Evolutionary conservation across 2,888 invertebrate species (phyloP), one percentile per base, ranked within the genome.

Genomic region (Pyrrhia umbra): DNA sequence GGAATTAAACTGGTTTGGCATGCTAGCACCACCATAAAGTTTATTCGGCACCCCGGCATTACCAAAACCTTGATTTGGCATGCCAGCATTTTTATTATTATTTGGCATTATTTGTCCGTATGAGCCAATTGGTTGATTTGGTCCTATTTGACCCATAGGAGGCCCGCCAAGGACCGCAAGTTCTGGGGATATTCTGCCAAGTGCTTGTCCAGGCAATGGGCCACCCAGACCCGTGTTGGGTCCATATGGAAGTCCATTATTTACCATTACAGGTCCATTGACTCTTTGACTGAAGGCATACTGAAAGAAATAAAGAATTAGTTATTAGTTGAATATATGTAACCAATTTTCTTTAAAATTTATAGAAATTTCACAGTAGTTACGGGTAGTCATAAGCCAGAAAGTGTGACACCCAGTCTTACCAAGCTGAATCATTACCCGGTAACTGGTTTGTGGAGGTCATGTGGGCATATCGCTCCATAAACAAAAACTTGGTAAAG

Each of bases 271-370:
- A 0, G 68, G 23, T 27, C 47, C 21, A 0, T 45, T 51, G 3
- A 47, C 25, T 2, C 54, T 42, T 51, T 76, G 76, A 18, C 51
- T 37, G 15, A 49, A 13, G 3, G 51, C 61, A 55, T 43, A 56
- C 78, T 79, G 64, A 2, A 68, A 78, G 6, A 16, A 61, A 37
- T 0, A 0, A 30, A 54, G 6, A 27, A n/a, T n/a, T n/a, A n/a
- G n/a, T n/a, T n/a, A n/a, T n/a, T n/a, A n/a, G n/a, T n/a, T n/a
- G n/a, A n/a, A n/a, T n/a, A n/a, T n/a, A n/a, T n/a, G n/a, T n/a
- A n/a, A n/a, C n/a, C n/a, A n/a, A n/a, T n/a, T n/a, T n/a, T n/a
- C n/a, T n/a, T n/a, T n/a, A n/a, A n/a, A n/a, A n/a, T n/a, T n/a
- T n/a, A n/a, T n/a, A n/a, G n/a, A n/a, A n/a, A n/a, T n/a, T n/a